A percentile compares a stretch with the other conserved stretches of the same genome.
Evolutionary conservation across 2,888 invertebrate species (phyloP).

Genomic region (Agriotes lineatus): DNA sequence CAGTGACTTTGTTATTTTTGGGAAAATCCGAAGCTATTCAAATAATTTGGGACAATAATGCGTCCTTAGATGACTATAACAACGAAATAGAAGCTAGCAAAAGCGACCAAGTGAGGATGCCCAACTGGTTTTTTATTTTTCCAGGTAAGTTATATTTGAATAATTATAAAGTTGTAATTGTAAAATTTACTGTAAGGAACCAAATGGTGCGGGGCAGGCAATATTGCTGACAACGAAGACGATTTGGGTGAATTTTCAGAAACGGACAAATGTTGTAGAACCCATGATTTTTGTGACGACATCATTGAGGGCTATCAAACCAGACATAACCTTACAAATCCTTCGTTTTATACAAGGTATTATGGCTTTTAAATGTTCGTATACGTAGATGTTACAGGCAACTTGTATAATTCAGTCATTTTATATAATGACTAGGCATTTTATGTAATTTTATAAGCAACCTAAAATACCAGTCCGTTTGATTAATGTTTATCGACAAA

Average conservation of each 20-base stretch:
- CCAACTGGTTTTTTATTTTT: constrained; percentile 55
- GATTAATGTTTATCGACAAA: too few relatives aligned
- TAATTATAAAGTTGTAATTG: neutral
- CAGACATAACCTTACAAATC: constrained; percentile 59
- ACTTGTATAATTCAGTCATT: too few relatives aligned
- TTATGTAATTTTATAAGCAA: too few relatives aligned
- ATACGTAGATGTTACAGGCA: too few relatives aligned
- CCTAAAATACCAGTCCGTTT: too few relatives aligned
- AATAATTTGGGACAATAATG: constrained; percentile 13
- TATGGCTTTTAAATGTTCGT: too few relatives aligned
- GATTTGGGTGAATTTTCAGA: constrained; percentile 75
- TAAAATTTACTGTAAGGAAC: constrained; percentile 70
- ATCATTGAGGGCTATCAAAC: constrained; percentile 65
- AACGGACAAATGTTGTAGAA: constrained; percentile 80
- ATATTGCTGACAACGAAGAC: constrained; percentile 71
- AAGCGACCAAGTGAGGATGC: constrained; percentile 47
- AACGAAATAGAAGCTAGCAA: neutral
- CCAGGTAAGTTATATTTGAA: constrained; percentile 50
- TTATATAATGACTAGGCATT: too few relatives aligned
- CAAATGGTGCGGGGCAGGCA: constrained; percentile 86
- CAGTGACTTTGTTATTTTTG: neutral
- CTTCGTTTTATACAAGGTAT: constrained; percentile 59
- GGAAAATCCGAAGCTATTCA: neutral
- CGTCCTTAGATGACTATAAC: neutral
- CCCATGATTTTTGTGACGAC: constrained; percentile 79